Percentiles rank a stretch among this genome's conserved stretches.
phyloP scores from a whole-genome alignment of 2,888 invertebrate species.

The Limnephilus auricula region DNA sequence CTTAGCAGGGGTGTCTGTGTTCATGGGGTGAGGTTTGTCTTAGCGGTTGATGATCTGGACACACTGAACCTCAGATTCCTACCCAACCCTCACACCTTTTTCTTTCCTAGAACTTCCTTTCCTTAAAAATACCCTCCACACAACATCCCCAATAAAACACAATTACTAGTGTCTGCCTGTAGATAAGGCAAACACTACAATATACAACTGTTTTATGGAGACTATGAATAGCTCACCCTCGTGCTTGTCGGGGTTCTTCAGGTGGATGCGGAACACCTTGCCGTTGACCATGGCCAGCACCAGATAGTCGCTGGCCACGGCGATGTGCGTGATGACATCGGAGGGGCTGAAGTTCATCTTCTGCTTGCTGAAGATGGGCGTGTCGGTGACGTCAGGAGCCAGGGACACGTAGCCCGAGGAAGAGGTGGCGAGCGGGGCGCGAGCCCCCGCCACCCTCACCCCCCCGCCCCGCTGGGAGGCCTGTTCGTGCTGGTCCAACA shows the following conservation, averaged over 20 bases:
- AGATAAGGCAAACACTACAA: no score
- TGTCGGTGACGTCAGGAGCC: constrained; percentile 81
- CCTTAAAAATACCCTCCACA: no score
- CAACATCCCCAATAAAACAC: no score
- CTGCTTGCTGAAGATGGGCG: constrained; percentile 91
- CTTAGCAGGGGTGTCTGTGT: no score
- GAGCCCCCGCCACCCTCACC: constrained; percentile 70
- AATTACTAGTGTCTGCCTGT: no score
- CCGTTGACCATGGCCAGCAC: constrained; percentile 91
- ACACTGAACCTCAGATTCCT: no score
- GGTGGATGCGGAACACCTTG: constrained; percentile 87
- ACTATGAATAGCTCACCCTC: constrained; percentile 79
- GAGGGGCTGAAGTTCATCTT: constrained; percentile 89
- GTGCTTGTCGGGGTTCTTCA: constrained; percentile 86
- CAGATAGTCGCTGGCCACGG: constrained; percentile 89
- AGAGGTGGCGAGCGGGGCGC: constrained; percentile 72
- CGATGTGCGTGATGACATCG: constrained; percentile 87
- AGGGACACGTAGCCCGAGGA: constrained; percentile 78
- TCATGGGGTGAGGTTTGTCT: no score
- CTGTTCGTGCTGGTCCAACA: constrained; percentile 91
- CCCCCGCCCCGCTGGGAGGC: constrained; percentile 77
- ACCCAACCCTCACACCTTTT: no score
- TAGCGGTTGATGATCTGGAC: no score
- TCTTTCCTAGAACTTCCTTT: no score
- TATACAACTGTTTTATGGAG: no score